Evolutionary conservation across 2,113 vertebrate species (phyloP).

Genomic region (Hystrix cristata): DNA sequence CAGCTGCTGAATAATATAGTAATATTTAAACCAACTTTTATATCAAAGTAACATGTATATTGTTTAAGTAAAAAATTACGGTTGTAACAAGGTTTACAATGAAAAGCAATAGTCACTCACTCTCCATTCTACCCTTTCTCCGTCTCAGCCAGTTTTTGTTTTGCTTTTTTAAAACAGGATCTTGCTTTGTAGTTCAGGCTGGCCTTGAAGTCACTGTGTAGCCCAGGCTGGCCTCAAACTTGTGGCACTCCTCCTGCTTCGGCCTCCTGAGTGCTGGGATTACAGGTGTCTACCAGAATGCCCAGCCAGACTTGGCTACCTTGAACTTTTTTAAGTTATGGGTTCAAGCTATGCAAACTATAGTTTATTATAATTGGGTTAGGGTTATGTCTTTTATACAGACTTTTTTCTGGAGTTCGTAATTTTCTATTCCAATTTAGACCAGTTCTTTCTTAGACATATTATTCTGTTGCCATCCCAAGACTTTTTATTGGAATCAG

Average conservation of each 20-base stretch:
- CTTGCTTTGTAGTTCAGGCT: neutral
- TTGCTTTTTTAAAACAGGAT: neutral
- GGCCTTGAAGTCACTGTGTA: neutral
- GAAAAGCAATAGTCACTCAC: neutral
- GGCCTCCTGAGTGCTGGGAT: neutral
- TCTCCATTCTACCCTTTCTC: neutral
- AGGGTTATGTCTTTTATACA: neutral
- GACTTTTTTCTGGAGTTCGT: neutral
- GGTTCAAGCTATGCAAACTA: neutral
- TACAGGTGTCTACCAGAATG: neutral
- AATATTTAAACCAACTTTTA: conserved; percentile 33
- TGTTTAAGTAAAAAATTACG: neutral
- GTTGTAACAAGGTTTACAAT: conserved; percentile 6
- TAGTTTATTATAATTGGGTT: neutral
- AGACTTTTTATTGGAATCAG: conserved; percentile 32
- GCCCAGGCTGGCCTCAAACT: too few relatives aligned
- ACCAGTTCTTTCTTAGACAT: conserved; percentile 5
- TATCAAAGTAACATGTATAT: conserved; percentile 12
- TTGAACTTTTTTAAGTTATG: conserved; percentile 12
- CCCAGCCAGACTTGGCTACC: neutral
- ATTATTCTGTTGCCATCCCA: neutral
- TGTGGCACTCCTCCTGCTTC: too few relatives aligned
- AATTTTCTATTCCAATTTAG: conserved; percentile 43
- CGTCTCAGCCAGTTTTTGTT: neutral
- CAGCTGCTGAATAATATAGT: neutral